phyloP scores from a whole-genome alignment of 2,888 invertebrate genomes.

The Pocota personata region DNA sequence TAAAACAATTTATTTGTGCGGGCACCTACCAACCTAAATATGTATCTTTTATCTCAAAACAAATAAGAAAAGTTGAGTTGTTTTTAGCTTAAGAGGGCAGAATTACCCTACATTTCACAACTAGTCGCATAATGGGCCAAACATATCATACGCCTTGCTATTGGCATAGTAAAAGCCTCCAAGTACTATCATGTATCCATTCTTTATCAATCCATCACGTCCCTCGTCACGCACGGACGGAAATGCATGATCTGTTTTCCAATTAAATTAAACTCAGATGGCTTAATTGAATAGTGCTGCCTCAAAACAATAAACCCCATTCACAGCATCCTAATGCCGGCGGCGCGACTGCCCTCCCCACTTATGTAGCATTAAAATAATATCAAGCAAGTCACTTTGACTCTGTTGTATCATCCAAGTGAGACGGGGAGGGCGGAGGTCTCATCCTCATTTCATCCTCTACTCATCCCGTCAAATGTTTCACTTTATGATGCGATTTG shows the following conservation, averaged over 20 bases:
- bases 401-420: neutral
- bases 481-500: slow-evolving; percentile 64
- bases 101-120: slow-evolving; percentile 23
- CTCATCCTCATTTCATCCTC: slow-evolving; percentile 17
- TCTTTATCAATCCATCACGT: neutral
- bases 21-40: too few relatives aligned
- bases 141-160: neutral
- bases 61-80: neutral
- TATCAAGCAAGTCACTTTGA: slow-evolving; percentile 59
- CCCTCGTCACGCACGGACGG: slow-evolving; percentile 60
- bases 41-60: neutral
- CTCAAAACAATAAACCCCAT: slow-evolving; percentile 73
- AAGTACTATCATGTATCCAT: neutral
- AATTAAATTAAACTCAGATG: slow-evolving; percentile 73
- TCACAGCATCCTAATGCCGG: slow-evolving; percentile 64
- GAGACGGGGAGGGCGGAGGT: neutral
- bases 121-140: slow-evolving; percentile 13
- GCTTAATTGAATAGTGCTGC: slow-evolving; percentile 73
- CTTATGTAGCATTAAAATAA: slow-evolving; percentile 61
- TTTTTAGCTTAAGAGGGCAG: neutral
- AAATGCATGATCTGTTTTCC: slow-evolving; percentile 73
- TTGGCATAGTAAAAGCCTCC: neutral
- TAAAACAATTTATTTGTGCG: too few relatives aligned
- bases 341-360: slow-evolving; percentile 22
- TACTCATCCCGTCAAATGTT: slow-evolving; percentile 48